Conservation (phyloP, 2,797 vertebrate species). For the Salarias fasciatus region DNA sequence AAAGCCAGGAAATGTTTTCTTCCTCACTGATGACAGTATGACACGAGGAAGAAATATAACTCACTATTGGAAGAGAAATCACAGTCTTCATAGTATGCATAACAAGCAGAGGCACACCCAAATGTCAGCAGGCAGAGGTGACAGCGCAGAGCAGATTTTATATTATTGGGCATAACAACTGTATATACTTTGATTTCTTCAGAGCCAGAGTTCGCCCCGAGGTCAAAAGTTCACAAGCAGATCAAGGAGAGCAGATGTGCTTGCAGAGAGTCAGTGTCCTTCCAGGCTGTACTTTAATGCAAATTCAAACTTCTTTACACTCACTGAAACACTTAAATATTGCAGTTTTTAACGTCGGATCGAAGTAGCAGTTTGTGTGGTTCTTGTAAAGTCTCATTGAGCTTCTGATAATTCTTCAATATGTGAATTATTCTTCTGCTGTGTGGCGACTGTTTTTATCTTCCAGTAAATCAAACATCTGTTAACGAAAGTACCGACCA, state of each 20-base stretch:
- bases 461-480: conserved; percentile 54
- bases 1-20: not conserved
- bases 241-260: conserved; percentile 17
- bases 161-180: conserved; percentile 13
- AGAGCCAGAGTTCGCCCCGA: conserved; percentile 15
- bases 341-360: conserved; percentile 1
- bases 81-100: not conserved
- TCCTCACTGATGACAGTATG: not conserved
- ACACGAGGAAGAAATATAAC: not conserved
- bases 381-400: not conserved
- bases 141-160: conserved; percentile 3
- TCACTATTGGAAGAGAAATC: not conserved
- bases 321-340: not conserved
- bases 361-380: not conserved
- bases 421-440: not conserved
- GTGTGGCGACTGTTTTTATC: conserved; percentile 29
- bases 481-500: conserved; percentile 35
- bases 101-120: not conserved
- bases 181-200: conserved; percentile 2
- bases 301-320: conserved; percentile 2
- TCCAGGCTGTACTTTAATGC: not conserved
- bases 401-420: not conserved
- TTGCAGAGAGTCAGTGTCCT: conserved; percentile 7
- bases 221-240: conserved; percentile 29
- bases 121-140: conserved; percentile 16